These are phyloP conservation scores for Acromyrmex charruanus DNA, from an alignment of 1,140 invertebrate genomes.

Conservation along the genomic window DNA sequence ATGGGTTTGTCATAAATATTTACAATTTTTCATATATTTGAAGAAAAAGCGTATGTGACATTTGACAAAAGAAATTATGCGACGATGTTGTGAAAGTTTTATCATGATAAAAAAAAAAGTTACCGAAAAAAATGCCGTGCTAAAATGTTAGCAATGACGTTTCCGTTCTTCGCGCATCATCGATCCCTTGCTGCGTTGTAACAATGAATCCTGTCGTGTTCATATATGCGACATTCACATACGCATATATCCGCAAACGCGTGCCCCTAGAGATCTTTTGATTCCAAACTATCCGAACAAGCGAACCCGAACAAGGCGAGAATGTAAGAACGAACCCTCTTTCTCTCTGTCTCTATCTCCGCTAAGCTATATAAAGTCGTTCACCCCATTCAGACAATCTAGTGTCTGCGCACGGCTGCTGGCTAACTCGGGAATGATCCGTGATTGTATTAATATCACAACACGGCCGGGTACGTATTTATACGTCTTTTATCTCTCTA, in stretches of 20 bases:
- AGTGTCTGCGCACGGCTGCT: conserved; percentile 85
- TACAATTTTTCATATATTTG: background rate
- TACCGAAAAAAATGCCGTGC: background rate
- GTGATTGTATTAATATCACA: conserved; percentile 87
- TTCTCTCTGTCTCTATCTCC: conserved; percentile 73
- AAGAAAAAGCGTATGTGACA: background rate
- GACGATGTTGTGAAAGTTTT: background rate
- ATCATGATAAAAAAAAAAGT: too few species aligned
- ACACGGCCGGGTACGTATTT: conserved; percentile 83
- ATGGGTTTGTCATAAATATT: background rate
- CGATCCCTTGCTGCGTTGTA: conserved; percentile 49
- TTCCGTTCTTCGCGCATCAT: conserved; percentile 74
- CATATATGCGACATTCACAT: background rate
- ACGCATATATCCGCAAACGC: conserved; percentile 9
- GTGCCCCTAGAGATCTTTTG: conserved; percentile 63
- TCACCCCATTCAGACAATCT: conserved; percentile 87
- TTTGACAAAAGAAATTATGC: background rate
- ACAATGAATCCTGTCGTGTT: conserved; percentile 26
- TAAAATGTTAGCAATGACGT: background rate
- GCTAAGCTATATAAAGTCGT: conserved; percentile 86
- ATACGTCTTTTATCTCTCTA: conserved; percentile 79
- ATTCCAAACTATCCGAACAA: conserved; percentile 71
- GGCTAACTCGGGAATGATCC: conserved; percentile 86
- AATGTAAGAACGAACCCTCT: conserved; percentile 66
- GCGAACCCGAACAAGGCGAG: conserved; percentile 71